Conservation (phyloP, 1,140 invertebrate species). For the Aporrectodea caliginosa region DNA sequence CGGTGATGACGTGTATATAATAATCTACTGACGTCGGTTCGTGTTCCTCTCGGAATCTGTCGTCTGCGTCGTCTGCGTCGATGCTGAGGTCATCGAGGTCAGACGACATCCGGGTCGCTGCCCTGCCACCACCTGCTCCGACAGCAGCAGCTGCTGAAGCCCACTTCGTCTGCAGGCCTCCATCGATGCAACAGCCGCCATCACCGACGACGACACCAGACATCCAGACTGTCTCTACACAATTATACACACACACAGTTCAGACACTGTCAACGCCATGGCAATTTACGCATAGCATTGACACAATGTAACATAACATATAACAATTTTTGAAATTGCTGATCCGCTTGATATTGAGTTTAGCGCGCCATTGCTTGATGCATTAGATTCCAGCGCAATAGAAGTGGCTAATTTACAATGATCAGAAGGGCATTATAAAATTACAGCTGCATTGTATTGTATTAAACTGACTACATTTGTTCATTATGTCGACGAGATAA, state of each 20-base stretch:
- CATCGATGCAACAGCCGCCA: not conserved
- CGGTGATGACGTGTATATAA: too few species aligned
- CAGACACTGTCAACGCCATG: not conserved
- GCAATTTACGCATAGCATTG: not conserved
- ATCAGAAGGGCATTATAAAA: too few species aligned
- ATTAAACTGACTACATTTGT: too few species aligned
- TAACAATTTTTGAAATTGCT: too few species aligned
- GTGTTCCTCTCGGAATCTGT: not conserved
- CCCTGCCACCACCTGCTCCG: not conserved
- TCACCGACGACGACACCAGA: not conserved
- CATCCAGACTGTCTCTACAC: not conserved
- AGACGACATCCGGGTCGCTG: not conserved
- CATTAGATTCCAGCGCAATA: too few species aligned
- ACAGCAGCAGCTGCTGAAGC: too few species aligned
- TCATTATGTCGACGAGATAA: too few species aligned
- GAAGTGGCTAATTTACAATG: too few species aligned
- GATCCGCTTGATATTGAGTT: too few species aligned
- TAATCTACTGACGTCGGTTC: not conserved
- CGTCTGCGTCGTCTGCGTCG: not conserved
- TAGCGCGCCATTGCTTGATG: too few species aligned
- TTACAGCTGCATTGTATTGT: too few species aligned
- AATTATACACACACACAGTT: not conserved
- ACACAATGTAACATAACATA: not conserved
- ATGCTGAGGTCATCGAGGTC: conserved; percentile 1
- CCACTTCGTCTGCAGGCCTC: not conserved